Evolutionary conservation across 2,113 vertebrate genomes (phyloP), one percentile per base, ranked within the genome.

Genomic region (Limanda limanda): DNA sequence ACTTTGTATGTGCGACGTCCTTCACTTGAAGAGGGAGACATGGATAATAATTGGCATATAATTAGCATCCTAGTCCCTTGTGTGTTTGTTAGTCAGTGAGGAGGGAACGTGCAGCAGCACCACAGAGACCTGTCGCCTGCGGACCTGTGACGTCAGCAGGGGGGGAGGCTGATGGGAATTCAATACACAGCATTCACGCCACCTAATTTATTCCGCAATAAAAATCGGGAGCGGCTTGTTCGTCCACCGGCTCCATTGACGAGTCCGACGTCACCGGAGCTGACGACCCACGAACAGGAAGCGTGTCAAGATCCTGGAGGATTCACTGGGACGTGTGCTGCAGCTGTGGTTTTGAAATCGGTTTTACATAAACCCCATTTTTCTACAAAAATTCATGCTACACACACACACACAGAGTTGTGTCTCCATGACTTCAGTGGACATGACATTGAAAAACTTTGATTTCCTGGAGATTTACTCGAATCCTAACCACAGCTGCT

Each of bases 91-190:
- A 24, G 76, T 71, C 75, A 80, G 77, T 5, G 64, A 81, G 67
- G 69, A 82, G 20, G 20, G 59, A 79, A 85, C 35, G 31, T 82
- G 88, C 51, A n/a, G 18, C 72, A 60, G 70, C 81, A 40, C 63
- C 68, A 7, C 67, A 62, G 87, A 86, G 59, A 79, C 58, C 56
- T 52, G 42, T 23, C 20, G 71, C 87, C 86, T 69, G 73, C 58
- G 86, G 86, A 77, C 69, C 52, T 65, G 61, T 90, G 85, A 91
- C 82, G 72, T 91, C 86, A 86, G 82, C 64, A 0, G 27, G 27
- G 1, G 55, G 23, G 66, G 57, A 40, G 75, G 59, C 79, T 86
- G 85, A 90, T 86, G 86, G 89, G 89, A 90, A 91, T 89, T 85
- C 89, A 69, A 91, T 88, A 86, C 76, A 4, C 70, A 56, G 64